Conservation (phyloP, 2,797 vertebrate species). For the Cuniculus paca region DNA sequence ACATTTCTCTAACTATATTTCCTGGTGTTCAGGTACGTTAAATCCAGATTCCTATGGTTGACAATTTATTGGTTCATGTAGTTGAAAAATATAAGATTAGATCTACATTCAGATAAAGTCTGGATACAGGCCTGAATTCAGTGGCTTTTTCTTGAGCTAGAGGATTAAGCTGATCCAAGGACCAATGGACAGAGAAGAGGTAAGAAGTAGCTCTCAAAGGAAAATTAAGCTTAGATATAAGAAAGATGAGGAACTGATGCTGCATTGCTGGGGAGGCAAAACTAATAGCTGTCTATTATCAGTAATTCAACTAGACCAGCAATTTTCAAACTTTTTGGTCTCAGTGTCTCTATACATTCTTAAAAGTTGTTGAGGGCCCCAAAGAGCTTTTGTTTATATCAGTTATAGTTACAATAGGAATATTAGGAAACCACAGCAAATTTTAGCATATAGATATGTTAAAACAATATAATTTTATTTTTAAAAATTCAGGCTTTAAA, state of each 20-base stretch:
- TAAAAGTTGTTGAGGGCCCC: neutral
- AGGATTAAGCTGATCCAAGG: neutral
- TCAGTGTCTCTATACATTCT: neutral
- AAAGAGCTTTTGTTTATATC: neutral
- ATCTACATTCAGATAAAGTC: neutral
- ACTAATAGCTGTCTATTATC: neutral
- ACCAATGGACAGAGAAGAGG: neutral
- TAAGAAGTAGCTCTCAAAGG: neutral
- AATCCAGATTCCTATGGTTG: neutral
- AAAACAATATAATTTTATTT: neutral
- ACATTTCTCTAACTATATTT: neutral
- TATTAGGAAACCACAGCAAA: neutral
- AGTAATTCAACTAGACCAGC: neutral
- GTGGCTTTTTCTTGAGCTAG: neutral
- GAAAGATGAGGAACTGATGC: neutral
- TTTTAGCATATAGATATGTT: neutral
- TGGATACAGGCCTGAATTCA: neutral
- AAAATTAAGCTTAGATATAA: neutral
- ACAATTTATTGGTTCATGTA: neutral
- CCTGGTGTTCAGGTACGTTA: neutral
- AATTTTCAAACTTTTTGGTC: neutral
- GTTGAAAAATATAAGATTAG: neutral
- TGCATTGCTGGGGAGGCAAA: neutral
- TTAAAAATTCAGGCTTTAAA: neutral
- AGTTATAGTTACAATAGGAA: neutral